Evolutionary conservation across 2,888 invertebrate genomes (phyloP), one percentile per base, ranked within the genome.

Genomic region (Cataglyphis cursor): DNA sequence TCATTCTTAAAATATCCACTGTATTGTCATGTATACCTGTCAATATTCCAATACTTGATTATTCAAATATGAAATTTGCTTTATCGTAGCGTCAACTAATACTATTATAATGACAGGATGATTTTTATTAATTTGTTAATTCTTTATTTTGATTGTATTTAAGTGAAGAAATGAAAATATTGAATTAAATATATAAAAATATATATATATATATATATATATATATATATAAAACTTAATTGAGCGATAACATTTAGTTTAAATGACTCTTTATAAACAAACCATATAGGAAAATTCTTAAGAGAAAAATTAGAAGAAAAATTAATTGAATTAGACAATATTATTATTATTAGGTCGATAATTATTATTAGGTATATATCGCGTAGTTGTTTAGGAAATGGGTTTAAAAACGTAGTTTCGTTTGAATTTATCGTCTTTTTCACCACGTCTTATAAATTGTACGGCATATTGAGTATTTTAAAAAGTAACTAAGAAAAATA

Each of bases 1-100:
- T 61, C 48, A 80, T 72, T 80, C 78, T 80, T 61, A 80, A 80
- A 72, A 80, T 80, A 80, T 48, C 59, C 48, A 35, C 18, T 6
- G 12, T 48, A 70, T 72, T 80, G 78, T 44, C 72, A 24, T 24
- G 59, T 61, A 61, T 35, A 18, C 59, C 72, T 80, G 78, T 80
- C 78, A 54, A 80, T 80, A 80, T 61, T 80, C 72, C 78, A 35
- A 80, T 70, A 35, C 35, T 48, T 72, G 59, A 80, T 57, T 72
- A 72, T 80, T 80, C 78, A 48, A 70, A 80, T 78, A 35, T 72
- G 59, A 59, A 48, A 80, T 80, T 80, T 59, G 59, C 61, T 80
- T 70, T 78, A 78, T 76, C 48, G 64, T 48, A 64, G 6, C 24
- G 59, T 31, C 21, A 35, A 48, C 72, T 78, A 44, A 72, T 59